Evolutionary conservation across 2,113 vertebrate genomes (phyloP).

Genomic region (Gulo gulo): DNA sequence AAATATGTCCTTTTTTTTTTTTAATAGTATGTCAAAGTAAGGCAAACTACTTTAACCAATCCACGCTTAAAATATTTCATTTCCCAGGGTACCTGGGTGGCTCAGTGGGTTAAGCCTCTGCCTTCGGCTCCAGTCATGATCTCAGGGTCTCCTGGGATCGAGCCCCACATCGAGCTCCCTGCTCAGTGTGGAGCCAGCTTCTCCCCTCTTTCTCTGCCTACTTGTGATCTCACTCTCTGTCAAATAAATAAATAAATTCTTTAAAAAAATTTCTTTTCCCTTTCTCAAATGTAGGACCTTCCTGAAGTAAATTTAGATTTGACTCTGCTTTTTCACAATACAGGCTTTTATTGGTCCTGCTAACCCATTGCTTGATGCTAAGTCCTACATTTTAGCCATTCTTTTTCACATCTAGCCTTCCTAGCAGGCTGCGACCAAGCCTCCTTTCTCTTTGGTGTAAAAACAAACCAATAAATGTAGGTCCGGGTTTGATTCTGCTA

Average conservation of each 20-base stretch:
- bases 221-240: too few relatives aligned
- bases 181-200: too few relatives aligned
- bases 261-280: neutral
- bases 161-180: too few relatives aligned
- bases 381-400: neutral
- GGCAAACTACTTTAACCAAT: neutral
- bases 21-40: neutral
- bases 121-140: too few relatives aligned
- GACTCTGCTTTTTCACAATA: neutral
- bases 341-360: neutral
- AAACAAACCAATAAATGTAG: neutral
- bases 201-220: too few relatives aligned
- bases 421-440: neutral
- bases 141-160: too few relatives aligned
- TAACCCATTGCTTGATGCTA: neutral
- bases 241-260: too few relatives aligned
- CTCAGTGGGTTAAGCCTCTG: too few relatives aligned
- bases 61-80: neutral
- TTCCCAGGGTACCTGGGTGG: neutral
- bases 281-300: neutral
- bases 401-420: neutral
- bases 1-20: slow-evolving; percentile 15
- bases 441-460: neutral
- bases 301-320: neutral
- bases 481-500: neutral